Evolutionary conservation across 2,888 invertebrate genomes (phyloP), one percentile per base, ranked within the genome.

Genomic region (Orthonychiurus folsomi): DNA sequence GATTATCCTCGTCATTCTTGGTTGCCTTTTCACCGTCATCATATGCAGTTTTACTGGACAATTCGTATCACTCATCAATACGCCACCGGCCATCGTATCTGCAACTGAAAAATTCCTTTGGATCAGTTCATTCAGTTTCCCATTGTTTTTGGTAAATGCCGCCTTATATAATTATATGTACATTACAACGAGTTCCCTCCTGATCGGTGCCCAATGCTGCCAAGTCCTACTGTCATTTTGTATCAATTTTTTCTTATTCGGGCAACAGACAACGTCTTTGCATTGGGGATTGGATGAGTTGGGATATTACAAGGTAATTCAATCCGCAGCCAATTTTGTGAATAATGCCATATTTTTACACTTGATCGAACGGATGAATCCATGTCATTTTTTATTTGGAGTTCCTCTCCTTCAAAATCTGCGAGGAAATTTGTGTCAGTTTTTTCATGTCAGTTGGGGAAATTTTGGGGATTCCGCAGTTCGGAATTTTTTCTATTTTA

Each of bases 401-500:
- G 54, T 69, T 23, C 66, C 67, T 3, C 25, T 69, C 1, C 23
- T 47, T 12, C 18, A 58, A 21, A 52, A 66, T 20, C 48, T 67
- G 37, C 50, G 50, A 21, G 5, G 21, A 9, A 67, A 66, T 50
- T 62, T 61, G 9, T 60, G 26, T 48, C 56, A 56, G 2, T 56
- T 69, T 15, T 64, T 67, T 20, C 50, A 60, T 12, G 62, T 69
- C 20, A 67, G 67, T 24, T 69, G 69, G 69, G 67, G 66, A 12
- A 69, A 67, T 50, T 69, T 67, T 62, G 67, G 67, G 15, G 69
- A 69, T 28, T 67, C 67, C 1, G 66, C 64, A 2, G 65, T 69
- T 1, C 50, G 69, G 27, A 69, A 69, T 25, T 69, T 69, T 48
- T 69, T 69, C 54, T 69, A 69, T 53, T 69, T 69, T 50, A 58